These are phyloP conservation scores for Nerophis lumbriciformis DNA, from an alignment of 2,113 vertebrate genomes.

Conservation along the genomic window DNA sequence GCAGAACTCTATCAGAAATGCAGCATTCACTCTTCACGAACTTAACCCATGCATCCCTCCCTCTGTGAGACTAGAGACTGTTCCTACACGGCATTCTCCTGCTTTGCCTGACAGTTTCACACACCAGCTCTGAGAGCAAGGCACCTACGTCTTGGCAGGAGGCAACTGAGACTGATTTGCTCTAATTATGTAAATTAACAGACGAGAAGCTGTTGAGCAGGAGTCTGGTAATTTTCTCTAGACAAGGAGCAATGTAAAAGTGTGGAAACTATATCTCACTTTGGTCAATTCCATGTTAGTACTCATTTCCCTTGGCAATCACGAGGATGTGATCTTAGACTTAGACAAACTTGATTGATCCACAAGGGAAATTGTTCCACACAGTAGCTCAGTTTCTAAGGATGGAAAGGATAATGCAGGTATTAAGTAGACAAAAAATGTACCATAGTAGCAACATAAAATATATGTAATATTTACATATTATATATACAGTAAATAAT, in stretches of 20 bases:
- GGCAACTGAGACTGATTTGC: slow-evolving; percentile 54
- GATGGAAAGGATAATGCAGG: too few species aligned
- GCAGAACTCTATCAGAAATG: slow-evolving; percentile 33
- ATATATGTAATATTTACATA: too few species aligned
- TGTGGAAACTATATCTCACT: slow-evolving; percentile 56
- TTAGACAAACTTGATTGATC: too few species aligned
- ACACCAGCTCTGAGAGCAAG: slow-evolving; percentile 12
- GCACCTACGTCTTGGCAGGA: slow-evolving; percentile 41
- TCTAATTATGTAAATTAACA: slow-evolving; percentile 75
- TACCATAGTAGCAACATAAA: too few species aligned
- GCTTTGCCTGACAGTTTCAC: slow-evolving; percentile 29
- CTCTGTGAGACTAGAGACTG: slow-evolving; percentile 4
- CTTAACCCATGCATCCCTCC: slow-evolving; percentile 12
- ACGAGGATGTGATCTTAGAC: slow-evolving; percentile 10
- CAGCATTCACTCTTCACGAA: slow-evolving; percentile 18
- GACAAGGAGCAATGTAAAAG: slow-evolving; percentile 40
- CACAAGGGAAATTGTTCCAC: too few species aligned
- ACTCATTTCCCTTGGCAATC: slow-evolving; percentile 46
- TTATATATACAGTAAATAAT: too few species aligned
- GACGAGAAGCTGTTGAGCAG: slow-evolving; percentile 62
- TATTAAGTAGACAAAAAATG: too few species aligned
- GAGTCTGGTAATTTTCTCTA: slow-evolving; percentile 57
- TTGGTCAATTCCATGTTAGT: slow-evolving; percentile 51
- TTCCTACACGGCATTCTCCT: slow-evolving; percentile 20
- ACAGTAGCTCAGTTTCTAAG: too few species aligned